phyloP scores from a whole-genome alignment of 1,140 invertebrate species.

The Lordiphosa collinella region DNA sequence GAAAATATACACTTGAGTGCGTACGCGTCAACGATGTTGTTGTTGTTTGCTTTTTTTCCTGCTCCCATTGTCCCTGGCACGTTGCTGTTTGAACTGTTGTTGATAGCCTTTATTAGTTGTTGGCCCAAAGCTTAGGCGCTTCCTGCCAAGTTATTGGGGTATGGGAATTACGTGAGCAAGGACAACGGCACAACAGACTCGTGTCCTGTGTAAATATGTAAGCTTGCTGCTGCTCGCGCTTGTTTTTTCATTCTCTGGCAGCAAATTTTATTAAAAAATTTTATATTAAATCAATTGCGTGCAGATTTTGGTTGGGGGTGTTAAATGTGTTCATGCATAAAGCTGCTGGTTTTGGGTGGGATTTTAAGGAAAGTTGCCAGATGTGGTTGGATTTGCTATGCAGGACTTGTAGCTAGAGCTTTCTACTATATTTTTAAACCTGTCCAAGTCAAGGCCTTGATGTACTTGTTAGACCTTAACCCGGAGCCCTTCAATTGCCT shows the following conservation, averaged over 20 bases:
- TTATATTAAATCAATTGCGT: conserved; percentile 76
- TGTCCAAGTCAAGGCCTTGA: background rate
- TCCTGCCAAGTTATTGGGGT: conserved; percentile 27
- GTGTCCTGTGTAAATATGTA: conserved; percentile 49
- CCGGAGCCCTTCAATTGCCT: no score
- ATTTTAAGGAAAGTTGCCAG: background rate
- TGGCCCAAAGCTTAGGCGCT: conserved; percentile 68
- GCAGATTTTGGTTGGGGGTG: conserved; percentile 58
- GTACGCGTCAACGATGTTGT: conserved; percentile 43
- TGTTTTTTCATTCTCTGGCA: conserved; percentile 24
- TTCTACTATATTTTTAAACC: no score
- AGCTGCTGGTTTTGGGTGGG: conserved; percentile 14
- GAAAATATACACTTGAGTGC: conserved; percentile 79
- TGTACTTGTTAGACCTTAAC: no score
- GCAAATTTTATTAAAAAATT: conserved; percentile 76
- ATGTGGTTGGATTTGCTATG: no score
- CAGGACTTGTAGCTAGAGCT: no score
- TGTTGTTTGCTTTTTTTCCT: conserved; percentile 7
- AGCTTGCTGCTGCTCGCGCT: conserved; percentile 1
- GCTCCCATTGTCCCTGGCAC: background rate
- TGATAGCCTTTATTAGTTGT: conserved; percentile 77
- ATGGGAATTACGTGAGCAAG: conserved; percentile 11
- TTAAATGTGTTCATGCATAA: conserved; percentile 67
- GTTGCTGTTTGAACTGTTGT: conserved; percentile 72
- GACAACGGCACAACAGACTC: conserved; percentile 19